Evolutionary conservation across 2,113 vertebrate genomes (phyloP).

Genomic region (Strix aluco): DNA sequence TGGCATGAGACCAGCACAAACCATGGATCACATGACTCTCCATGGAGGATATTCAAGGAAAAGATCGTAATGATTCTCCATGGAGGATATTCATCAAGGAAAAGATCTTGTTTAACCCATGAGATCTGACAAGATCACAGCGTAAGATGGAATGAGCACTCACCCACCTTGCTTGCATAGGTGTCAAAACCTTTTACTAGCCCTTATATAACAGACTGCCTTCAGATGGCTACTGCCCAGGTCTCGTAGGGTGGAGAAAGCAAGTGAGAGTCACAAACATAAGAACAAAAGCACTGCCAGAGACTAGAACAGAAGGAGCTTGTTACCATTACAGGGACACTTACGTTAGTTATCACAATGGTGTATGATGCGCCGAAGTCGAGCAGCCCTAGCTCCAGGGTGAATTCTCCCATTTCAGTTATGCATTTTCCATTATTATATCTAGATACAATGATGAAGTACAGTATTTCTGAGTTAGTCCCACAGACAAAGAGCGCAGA

Average conservation of each 20-base stretch:
- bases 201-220: not conserved
- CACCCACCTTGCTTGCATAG: not conserved
- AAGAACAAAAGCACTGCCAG: not conserved
- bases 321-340: not conserved
- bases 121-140: not conserved
- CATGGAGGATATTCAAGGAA: not conserved
- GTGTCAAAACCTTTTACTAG: not conserved
- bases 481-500: not conserved
- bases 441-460: conserved; percentile 57
- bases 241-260: not conserved
- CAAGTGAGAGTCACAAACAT: not conserved
- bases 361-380: conserved; percentile 90
- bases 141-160: not conserved
- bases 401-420: conserved; percentile 38
- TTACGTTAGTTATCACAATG: conserved; percentile 81
- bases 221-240: not conserved
- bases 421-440: conserved; percentile 70
- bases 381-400: conserved; percentile 83
- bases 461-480: conserved; percentile 44
- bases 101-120: not conserved
- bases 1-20: not conserved
- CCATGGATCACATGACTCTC: not conserved
- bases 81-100: not conserved
- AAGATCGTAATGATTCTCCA: not conserved
- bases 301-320: not conserved